Conservation (phyloP, 2,888 invertebrate genomes). For the Nebria brevicollis region DNA sequence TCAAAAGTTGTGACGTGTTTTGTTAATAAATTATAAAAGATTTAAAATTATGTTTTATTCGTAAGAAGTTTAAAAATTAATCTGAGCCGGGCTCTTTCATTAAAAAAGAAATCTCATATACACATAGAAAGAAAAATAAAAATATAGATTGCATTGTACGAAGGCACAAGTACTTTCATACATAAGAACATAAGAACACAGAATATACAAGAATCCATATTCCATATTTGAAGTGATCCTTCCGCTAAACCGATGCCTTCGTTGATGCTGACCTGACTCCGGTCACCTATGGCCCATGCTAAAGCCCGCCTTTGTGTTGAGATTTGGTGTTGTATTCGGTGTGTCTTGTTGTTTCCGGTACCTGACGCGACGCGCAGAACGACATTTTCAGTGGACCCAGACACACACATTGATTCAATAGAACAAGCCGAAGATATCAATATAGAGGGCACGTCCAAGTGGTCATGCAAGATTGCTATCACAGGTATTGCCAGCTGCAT, state of each 20-base stretch:
- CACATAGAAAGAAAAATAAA: background rate
- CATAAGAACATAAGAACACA: background rate
- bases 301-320: constrained; percentile 21
- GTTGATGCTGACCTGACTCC: background rate
- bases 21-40: no score
- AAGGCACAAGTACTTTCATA: background rate
- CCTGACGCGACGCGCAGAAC: constrained; percentile 74
- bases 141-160: background rate
- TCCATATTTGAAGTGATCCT: background rate
- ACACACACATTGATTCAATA: constrained; percentile 97
- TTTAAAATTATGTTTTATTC: no score
- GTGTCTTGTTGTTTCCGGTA: constrained; percentile 63
- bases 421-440: constrained; percentile 98
- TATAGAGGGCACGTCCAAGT: constrained; percentile 98
- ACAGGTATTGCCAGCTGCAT: constrained; percentile 83
- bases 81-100: no score
- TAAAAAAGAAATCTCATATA: no score
- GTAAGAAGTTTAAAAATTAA: no score
- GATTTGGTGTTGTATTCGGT: constrained; percentile 57
- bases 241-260: constrained; percentile 3
- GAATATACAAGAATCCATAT: background rate
- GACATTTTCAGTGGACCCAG: constrained; percentile 97
- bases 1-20: no score
- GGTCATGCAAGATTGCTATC: constrained; percentile 99
- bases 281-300: background rate